Percentiles rank a stretch among this genome's conserved stretches.
Conservation (phyloP, 2,797 vertebrate species). For the Anguilla megastoma region DNA sequence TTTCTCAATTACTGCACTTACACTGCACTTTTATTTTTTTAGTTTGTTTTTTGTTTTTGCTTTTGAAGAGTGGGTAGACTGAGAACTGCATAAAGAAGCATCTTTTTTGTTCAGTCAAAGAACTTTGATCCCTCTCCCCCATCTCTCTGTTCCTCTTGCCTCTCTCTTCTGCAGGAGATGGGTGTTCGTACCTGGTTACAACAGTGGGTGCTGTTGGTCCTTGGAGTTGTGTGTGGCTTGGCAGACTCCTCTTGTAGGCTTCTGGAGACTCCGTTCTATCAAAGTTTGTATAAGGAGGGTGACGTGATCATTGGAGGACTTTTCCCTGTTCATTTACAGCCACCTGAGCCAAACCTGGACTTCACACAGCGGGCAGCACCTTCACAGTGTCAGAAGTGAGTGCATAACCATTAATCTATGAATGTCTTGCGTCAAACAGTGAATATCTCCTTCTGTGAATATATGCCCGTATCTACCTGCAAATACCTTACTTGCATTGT, state of each 20-base stretch:
- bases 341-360: constrained; percentile 43
- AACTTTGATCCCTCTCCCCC: neutral
- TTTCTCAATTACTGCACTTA: constrained; percentile 47
- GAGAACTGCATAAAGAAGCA: constrained; percentile 46
- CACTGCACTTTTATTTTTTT: constrained; percentile 33
- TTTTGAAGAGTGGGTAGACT: constrained; percentile 29
- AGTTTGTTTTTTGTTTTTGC: constrained; percentile 24
- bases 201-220: constrained; percentile 43
- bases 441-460: neutral
- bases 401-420: constrained; percentile 1
- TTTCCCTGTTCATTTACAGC: constrained; percentile 51
- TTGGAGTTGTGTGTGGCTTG: constrained; percentile 26
- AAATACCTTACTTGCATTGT: neutral
- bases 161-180: constrained; percentile 42
- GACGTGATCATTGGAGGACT: constrained; percentile 52
- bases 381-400: constrained; percentile 43
- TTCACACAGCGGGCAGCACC: constrained; percentile 37
- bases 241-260: constrained; percentile 40
- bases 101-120: constrained; percentile 2
- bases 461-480: neutral
- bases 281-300: constrained; percentile 54
- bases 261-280: constrained; percentile 48
- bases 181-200: constrained; percentile 44
- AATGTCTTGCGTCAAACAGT: neutral
- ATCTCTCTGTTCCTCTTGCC: constrained; percentile 1